A percentile compares a stretch with the other conserved stretches of the same genome.
These are phyloP conservation scores for Melopsittacus undulatus DNA, from an alignment of 2,797 vertebrate species.

Conservation along the genomic window DNA sequence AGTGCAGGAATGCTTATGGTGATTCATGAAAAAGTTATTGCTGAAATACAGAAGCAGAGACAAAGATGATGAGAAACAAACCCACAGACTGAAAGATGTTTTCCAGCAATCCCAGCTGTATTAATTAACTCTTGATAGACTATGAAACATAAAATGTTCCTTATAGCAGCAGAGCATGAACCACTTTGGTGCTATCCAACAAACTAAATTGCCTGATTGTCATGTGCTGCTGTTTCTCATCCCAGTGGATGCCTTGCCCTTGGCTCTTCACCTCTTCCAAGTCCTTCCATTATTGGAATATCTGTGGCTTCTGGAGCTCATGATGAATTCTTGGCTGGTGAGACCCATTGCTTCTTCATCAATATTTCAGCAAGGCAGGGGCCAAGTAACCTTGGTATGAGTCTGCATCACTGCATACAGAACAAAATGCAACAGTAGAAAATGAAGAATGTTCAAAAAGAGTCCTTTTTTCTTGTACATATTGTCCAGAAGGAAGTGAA, in stretches of 20 bases:
- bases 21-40: not conserved
- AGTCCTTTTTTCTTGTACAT: not conserved
- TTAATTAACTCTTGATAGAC: not conserved
- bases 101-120: not conserved
- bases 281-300: not conserved
- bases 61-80: constrained; percentile 5
- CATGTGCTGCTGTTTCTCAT: not conserved
- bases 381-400: not conserved
- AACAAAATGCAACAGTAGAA: not conserved
- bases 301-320: not conserved
- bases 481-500: constrained; percentile 32
- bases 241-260: not conserved
- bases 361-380: not conserved
- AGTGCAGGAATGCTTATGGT: not conserved
- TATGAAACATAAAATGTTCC: not conserved
- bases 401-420: not conserved
- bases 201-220: not conserved
- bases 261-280: not conserved
- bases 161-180: not conserved
- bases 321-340: not conserved
- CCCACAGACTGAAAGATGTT: not conserved
- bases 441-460: not conserved
- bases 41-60: not conserved
- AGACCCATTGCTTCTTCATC: not conserved
- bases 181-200: not conserved